Conservation (phyloP, 2,888 invertebrate species). For the Ceriagrion tenellum region DNA sequence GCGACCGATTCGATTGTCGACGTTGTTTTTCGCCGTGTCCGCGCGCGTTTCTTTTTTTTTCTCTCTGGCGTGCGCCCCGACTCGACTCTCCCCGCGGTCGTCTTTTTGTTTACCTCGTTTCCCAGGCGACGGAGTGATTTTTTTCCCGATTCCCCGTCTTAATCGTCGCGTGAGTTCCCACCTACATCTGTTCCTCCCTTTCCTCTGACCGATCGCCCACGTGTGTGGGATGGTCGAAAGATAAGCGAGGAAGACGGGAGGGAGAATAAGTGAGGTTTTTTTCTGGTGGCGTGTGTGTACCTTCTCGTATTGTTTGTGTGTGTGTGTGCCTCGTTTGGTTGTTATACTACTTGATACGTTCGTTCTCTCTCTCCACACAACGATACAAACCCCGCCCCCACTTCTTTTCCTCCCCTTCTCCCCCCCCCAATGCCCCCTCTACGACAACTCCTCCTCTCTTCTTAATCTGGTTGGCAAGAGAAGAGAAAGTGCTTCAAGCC, state of each 20-base stretch:
- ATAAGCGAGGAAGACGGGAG: no score
- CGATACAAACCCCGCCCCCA: not conserved
- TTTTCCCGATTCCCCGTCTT: not conserved
- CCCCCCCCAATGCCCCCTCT: not conserved
- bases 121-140: not conserved
- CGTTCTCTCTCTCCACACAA: not conserved
- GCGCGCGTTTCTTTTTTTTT: not conserved
- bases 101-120: not conserved
- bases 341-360: not conserved
- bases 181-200: not conserved
- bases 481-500: constrained; percentile 63
- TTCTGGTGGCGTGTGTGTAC: not conserved
- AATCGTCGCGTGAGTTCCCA: not conserved
- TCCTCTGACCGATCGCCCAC: not conserved
- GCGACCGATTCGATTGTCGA: not conserved
- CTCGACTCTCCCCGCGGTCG: not conserved
- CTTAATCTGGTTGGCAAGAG: constrained; percentile 38
- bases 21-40: not conserved
- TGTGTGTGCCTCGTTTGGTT: not conserved
- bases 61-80: not conserved
- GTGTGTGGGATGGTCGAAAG: no score
- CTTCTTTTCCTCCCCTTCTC: no score
- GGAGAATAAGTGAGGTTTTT: no score
- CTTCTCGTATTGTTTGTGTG: not conserved
- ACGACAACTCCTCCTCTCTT: not conserved